Conservation (phyloP, 2,797 vertebrate species). For the Catharus ustulatus region DNA sequence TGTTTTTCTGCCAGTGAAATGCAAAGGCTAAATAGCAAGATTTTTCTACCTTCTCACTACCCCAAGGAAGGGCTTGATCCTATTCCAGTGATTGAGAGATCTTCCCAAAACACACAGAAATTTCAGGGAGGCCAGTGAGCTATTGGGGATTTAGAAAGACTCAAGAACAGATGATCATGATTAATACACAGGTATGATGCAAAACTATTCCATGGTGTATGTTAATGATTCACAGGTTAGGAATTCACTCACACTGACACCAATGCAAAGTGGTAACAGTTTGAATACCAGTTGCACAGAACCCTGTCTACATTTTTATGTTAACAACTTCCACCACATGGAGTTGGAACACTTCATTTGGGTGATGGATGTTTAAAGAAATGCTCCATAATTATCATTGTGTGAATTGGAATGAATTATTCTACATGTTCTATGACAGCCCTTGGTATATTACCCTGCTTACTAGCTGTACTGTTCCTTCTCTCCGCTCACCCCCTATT, state of each 20-base stretch:
- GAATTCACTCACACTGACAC: not conserved
- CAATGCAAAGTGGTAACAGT: slow-evolving; percentile 11
- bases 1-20: not conserved
- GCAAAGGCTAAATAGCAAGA: not conserved
- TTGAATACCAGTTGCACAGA: slow-evolving; percentile 21
- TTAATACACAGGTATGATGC: not conserved
- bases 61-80: not conserved
- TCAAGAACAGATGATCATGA: not conserved
- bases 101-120: not conserved
- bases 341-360: not conserved
- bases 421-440: not conserved
- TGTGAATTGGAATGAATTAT: not conserved
- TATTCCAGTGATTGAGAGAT: not conserved
- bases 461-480: not conserved
- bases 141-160: not conserved
- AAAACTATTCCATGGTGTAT: not conserved
- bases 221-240: slow-evolving; percentile 9
- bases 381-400: not conserved
- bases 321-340: not conserved
- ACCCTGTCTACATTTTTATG: slow-evolving; percentile 26
- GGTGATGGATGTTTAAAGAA: slow-evolving; percentile 1
- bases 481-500: not conserved
- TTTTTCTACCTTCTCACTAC: not conserved
- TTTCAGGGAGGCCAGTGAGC: not conserved
- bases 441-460: not conserved